Conservation (phyloP, 30 jellyfish, hydroid and myxozoan species). For the Aurelia sp. region DNA sequence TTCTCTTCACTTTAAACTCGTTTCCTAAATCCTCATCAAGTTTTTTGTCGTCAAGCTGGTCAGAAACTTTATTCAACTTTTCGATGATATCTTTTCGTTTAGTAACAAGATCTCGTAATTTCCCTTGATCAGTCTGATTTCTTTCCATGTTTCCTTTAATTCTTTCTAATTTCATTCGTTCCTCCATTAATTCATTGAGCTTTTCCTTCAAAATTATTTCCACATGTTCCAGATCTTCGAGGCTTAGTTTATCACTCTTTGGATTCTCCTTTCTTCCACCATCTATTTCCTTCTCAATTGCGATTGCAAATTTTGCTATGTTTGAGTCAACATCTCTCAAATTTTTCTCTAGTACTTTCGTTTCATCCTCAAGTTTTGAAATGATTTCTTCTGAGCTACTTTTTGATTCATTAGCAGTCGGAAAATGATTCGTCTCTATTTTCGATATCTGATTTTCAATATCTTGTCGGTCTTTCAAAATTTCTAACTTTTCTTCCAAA, state of each 20-base stretch:
- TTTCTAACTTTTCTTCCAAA: background rate
- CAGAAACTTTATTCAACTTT: conserved; percentile 1
- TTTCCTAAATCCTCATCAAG: background rate
- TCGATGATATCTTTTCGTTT: conserved; percentile 21
- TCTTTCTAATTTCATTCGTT: conserved; percentile 23
- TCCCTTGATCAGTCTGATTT: background rate
- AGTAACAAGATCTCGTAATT: conserved; percentile 34
- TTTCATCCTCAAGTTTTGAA: background rate
- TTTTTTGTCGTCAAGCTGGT: background rate
- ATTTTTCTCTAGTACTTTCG: background rate
- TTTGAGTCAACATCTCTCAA: background rate
- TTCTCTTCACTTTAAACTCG: background rate
- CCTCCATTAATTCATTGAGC: conserved; percentile 22
- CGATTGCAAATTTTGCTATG: conserved; percentile 10
- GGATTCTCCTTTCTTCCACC: background rate
- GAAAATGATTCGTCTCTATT: background rate
- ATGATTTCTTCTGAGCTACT: background rate
- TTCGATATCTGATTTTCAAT: background rate
- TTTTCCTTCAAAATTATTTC: background rate
- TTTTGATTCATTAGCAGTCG: background rate
- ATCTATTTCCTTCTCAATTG: background rate
- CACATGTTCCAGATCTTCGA: conserved; percentile 6
- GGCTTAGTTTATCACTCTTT: background rate
- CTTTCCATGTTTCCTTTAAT: background rate
- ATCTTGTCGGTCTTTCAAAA: conserved; percentile 1